Conservation (phyloP, 2,888 invertebrate species). For the Drosophila tripunctata region DNA sequence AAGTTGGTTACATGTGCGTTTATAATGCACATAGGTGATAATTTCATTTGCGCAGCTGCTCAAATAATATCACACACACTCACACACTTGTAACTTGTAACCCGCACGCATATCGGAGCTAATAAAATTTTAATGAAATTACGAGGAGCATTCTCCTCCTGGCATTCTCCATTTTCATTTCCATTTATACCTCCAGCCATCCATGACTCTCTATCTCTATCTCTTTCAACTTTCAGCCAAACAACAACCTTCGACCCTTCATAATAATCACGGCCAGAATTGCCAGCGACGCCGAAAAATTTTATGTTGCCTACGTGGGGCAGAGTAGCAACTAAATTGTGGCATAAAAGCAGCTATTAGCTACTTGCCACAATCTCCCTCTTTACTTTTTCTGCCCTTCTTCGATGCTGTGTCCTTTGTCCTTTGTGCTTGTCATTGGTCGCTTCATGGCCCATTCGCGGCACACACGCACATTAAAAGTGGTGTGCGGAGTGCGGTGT, state of each 20-base stretch:
- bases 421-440: slow-evolving; percentile 24
- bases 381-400: not conserved
- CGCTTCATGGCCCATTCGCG: slow-evolving; percentile 51
- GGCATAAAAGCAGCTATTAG: slow-evolving; percentile 73
- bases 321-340: slow-evolving; percentile 59
- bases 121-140: slow-evolving; percentile 79
- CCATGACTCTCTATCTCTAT: not conserved
- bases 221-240: not conserved
- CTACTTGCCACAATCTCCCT: slow-evolving; percentile 19
- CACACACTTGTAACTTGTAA: slow-evolving; percentile 31
- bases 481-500: slow-evolving; percentile 2
- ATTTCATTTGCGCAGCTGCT: slow-evolving; percentile 72
- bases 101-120: slow-evolving; percentile 66
- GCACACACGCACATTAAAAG: slow-evolving; percentile 31
- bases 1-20: slow-evolving; percentile 41
- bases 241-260: slow-evolving; percentile 54
- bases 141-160: slow-evolving; percentile 60
- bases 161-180: slow-evolving; percentile 22
- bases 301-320: slow-evolving; percentile 73
- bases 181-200: not conserved
- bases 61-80: slow-evolving; percentile 56
- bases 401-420: not conserved
- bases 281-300: slow-evolving; percentile 33
- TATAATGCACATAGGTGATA: slow-evolving; percentile 71
- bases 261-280: slow-evolving; percentile 67